Conservation (phyloP, 2,113 vertebrate genomes). For the Myrmophylax atrothorax region DNA sequence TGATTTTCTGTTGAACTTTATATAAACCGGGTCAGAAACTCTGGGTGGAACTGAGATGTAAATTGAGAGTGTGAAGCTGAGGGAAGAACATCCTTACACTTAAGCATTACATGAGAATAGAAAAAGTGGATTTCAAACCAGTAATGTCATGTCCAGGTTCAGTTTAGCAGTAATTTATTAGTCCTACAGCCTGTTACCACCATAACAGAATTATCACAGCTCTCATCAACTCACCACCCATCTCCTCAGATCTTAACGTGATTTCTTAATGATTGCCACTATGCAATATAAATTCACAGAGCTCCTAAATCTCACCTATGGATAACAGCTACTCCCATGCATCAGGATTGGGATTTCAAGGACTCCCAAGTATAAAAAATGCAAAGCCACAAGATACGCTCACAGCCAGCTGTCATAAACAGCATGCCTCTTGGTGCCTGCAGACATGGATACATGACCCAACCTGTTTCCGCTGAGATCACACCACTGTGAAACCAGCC, state of each 20-base stretch:
- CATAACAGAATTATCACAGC: background rate
- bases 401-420: background rate
- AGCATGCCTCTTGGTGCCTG: background rate
- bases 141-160: background rate
- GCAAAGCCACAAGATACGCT: background rate
- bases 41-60: background rate
- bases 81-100: background rate
- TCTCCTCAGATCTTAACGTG: background rate
- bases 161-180: background rate
- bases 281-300: background rate
- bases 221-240: background rate
- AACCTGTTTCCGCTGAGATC: background rate
- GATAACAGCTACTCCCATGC: background rate
- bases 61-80: background rate
- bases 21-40: background rate
- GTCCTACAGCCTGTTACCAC: background rate
- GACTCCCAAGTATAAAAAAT: background rate
- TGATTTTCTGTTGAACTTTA: background rate
- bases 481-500: background rate
- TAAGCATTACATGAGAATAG: background rate
- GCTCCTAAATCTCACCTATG: background rate
- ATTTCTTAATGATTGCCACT: background rate
- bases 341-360: background rate
- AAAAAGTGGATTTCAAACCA: background rate
- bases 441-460: background rate